These are phyloP conservation scores for Coleophora flavipennella DNA, from an alignment of 2,888 invertebrate genomes.

Conservation along the genomic window DNA sequence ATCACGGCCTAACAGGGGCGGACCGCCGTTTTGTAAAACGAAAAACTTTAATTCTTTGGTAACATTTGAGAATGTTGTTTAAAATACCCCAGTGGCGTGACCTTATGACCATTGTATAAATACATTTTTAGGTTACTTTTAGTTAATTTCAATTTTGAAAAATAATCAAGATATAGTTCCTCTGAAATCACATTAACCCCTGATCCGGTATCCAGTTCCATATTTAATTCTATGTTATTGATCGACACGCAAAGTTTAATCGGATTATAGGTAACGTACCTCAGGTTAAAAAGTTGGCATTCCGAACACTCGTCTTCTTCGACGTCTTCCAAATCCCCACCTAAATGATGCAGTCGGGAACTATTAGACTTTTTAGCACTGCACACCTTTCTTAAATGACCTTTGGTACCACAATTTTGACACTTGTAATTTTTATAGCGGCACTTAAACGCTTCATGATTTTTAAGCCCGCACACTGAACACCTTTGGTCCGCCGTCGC, in stretches of 20 bases:
- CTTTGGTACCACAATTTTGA: not conserved
- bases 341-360: too few relatives aligned
- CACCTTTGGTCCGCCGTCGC: not conserved
- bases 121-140: constrained; percentile 2
- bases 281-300: not conserved
- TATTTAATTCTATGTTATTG: not conserved
- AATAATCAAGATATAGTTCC: not conserved
- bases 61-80: not conserved
- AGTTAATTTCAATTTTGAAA: not conserved
- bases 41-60: not conserved
- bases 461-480: not conserved
- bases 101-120: constrained; percentile 9
- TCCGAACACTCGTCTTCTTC: not conserved
- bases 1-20: constrained; percentile 9
- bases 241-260: too few relatives aligned
- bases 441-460: not conserved
- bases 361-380: not conserved
- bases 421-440: not conserved
- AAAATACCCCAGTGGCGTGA: constrained; percentile 8
- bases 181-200: too few relatives aligned
- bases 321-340: too few relatives aligned
- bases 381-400: not conserved
- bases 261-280: not conserved
- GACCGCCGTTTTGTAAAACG: constrained; percentile 5
- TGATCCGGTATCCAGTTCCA: not conserved